A percentile compares a stretch with the other conserved stretches of the same genome.
phyloP scores from a whole-genome alignment of 2,113 vertebrate genomes.

The Callospermophilus lateralis region DNA sequence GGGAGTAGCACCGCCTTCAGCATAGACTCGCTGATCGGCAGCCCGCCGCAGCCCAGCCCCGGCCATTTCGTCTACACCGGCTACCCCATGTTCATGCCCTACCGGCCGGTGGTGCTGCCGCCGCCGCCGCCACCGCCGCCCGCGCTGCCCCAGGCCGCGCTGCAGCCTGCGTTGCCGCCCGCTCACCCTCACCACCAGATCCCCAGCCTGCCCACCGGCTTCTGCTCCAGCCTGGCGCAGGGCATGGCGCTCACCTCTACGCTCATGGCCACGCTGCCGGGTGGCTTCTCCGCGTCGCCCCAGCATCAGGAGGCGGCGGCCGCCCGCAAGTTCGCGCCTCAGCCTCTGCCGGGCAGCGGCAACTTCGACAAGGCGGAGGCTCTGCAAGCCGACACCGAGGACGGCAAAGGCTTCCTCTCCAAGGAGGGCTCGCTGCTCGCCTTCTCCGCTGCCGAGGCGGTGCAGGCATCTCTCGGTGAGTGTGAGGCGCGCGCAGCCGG shows the following conservation, averaged over 20 bases:
- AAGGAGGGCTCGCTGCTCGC: slow-evolving; percentile 91
- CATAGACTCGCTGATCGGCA: slow-evolving; percentile 97
- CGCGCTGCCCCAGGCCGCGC: slow-evolving; percentile 86
- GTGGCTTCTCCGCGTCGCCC: slow-evolving; percentile 92
- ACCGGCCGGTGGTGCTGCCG: slow-evolving; percentile 95
- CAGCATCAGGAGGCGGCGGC: slow-evolving; percentile 94
- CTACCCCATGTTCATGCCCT: slow-evolving; percentile 99
- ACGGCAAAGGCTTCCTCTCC: slow-evolving; percentile 92
- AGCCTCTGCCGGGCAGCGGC: slow-evolving; percentile 89
- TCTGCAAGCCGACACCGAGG: slow-evolving; percentile 91
- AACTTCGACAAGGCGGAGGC: slow-evolving; percentile 93
- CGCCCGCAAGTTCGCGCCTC: slow-evolving; percentile 93
- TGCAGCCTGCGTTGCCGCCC: slow-evolving; percentile 90
- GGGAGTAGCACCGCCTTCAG: slow-evolving; percentile 97
- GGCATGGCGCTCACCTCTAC: slow-evolving; percentile 97
- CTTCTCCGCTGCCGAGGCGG: slow-evolving; percentile 92
- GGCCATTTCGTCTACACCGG: slow-evolving; percentile 96
- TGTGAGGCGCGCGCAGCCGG: slow-evolving; percentile 66
- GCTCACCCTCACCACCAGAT: slow-evolving; percentile 93
- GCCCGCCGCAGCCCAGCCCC: slow-evolving; percentile 93
- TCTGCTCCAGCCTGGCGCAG: slow-evolving; percentile 96
- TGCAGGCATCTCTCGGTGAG: slow-evolving; percentile 93
- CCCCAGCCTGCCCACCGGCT: slow-evolving; percentile 92
- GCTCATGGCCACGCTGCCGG: slow-evolving; percentile 96
- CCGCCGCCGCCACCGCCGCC: slow-evolving; percentile 94